These are phyloP conservation scores for Natator depressus DNA, from an alignment of 2,113 vertebrate species.

Conservation along the genomic window DNA sequence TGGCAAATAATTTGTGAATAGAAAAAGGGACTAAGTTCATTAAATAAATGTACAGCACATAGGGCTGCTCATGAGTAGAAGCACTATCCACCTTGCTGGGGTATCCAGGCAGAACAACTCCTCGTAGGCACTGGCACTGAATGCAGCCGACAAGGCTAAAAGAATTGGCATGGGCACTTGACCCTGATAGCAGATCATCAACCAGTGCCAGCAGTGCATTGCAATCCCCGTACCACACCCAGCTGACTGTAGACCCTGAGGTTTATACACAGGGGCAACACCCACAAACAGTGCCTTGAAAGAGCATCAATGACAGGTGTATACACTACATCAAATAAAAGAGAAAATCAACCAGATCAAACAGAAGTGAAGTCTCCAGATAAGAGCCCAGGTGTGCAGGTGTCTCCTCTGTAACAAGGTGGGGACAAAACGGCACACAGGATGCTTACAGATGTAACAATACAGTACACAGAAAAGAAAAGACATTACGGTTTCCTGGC, in stretches of 20 bases:
- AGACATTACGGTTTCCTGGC: neutral
- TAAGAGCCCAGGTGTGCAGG: neutral
- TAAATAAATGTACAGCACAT: neutral
- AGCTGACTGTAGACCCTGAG: neutral
- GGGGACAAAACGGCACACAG: rapidly evolving
- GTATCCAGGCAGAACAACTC: rapidly evolving
- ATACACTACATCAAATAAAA: neutral
- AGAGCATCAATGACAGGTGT: neutral
- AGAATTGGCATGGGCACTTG: neutral
- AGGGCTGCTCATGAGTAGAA: neutral
- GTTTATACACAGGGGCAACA: neutral
- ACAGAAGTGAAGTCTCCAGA: neutral
- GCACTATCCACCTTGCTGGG: neutral
- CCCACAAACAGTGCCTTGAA: neutral
- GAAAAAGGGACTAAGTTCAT: neutral
- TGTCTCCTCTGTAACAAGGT: neutral
- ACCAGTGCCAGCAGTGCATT: neutral
- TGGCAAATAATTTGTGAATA: neutral
- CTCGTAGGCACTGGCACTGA: neutral
- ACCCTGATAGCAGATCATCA: neutral
- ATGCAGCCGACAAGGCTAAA: neutral
- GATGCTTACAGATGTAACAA: neutral
- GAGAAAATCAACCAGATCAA: neutral
- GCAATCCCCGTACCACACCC: rapidly evolving
- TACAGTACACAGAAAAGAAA: neutral